These are phyloP conservation scores for Bucco capensis DNA, from an alignment of 2,113 vertebrate species.

Conservation along the genomic window DNA sequence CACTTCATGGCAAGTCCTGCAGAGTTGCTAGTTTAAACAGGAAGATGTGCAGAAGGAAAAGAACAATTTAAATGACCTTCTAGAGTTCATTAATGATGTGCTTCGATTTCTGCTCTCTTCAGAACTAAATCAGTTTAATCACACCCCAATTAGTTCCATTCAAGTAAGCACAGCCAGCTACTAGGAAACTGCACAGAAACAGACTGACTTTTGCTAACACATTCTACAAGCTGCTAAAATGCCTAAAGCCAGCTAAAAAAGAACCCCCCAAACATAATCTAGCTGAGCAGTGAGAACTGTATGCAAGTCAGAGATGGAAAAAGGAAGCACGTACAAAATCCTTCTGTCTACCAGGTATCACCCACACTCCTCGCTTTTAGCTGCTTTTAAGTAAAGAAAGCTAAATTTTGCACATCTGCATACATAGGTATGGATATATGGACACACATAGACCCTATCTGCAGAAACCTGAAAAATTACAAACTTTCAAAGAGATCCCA, in stretches of 20 bases:
- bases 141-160: conserved; percentile 5
- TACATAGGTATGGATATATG: rapidly evolving
- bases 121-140: conserved; percentile 41
- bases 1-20: neutral
- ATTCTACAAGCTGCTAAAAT: neutral
- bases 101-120: neutral
- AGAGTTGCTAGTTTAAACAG: neutral
- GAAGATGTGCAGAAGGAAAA: neutral
- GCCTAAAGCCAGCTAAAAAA: neutral
- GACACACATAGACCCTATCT: neutral
- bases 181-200: neutral
- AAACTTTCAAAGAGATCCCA: neutral
- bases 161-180: neutral
- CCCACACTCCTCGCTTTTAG: neutral
- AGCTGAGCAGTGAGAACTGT: neutral
- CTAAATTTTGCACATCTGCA: neutral
- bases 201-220: neutral
- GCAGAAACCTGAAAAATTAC: neutral
- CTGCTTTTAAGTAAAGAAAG: neutral
- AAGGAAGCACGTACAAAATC: neutral
- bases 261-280: neutral
- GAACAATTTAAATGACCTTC: neutral
- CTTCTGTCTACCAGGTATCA: neutral
- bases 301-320: neutral
- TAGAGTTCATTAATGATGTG: neutral